These are phyloP conservation scores for Uloborus plumipes DNA, from an alignment of 2,888 invertebrate species.

Conservation along the genomic window DNA sequence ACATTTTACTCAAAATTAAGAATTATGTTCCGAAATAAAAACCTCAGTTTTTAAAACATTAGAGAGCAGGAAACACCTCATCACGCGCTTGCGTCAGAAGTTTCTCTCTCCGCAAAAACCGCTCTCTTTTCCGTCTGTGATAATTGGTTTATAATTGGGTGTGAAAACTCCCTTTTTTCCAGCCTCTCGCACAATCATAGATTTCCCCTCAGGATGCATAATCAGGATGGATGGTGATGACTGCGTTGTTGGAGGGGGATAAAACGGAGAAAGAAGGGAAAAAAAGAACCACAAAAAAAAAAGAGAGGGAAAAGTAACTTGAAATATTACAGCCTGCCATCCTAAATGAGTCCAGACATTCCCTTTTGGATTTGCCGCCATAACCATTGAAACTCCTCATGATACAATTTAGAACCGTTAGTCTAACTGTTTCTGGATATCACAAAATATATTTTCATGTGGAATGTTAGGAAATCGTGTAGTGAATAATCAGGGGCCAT, in stretches of 20 bases:
- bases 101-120: slow-evolving; percentile 13
- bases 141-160: slow-evolving; percentile 64
- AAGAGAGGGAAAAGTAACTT: not conserved
- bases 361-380: slow-evolving; percentile 46
- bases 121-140: slow-evolving; percentile 12
- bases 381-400: slow-evolving; percentile 16
- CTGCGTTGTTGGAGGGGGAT: slow-evolving; percentile 18
- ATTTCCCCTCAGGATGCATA: slow-evolving; percentile 45
- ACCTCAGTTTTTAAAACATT: no score
- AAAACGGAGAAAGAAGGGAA: slow-evolving; percentile 5
- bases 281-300: slow-evolving; percentile 9
- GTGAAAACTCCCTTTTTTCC: slow-evolving; percentile 52
- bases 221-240: slow-evolving; percentile 56
- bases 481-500: not conserved
- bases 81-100: not conserved
- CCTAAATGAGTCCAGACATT: slow-evolving; percentile 44
- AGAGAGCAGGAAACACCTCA: no score
- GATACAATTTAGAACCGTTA: slow-evolving; percentile 40
- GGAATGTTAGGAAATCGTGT: no score
- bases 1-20: no score
- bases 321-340: slow-evolving; percentile 21
- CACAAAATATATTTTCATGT: no score
- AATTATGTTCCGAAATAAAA: no score
- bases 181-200: slow-evolving; percentile 38
- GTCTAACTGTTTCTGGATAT: slow-evolving; percentile 1